Base-by-base conservation (phyloP, 2,113 vertebrate species). In the Mirounga angustirostris region DNA sequence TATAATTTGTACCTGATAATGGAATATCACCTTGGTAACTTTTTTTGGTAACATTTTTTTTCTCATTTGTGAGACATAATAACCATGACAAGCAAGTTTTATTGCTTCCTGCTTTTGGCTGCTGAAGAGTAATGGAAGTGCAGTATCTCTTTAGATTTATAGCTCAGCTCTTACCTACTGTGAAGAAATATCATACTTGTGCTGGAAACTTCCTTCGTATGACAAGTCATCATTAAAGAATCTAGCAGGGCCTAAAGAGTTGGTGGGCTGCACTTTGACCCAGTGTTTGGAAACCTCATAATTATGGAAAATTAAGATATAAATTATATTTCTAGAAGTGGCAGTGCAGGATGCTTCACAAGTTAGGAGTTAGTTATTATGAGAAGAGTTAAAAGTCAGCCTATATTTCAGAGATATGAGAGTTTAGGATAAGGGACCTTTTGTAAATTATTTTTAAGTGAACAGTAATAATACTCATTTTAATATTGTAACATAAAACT, bases 321-420 rank as follows among this genome's bases (percentile, higher is more conserved):
- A 78, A 92, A 89, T 89, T 91, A 13, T 54, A 78, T 96, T 95
- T 95, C n/a, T 73, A 89, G n/a, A 95, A 7, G 50, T 91, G 15
- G 82, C 26, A 78, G 21, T 16, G 81, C 19, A 79, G n/a, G 16
- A n/a, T 89, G 11, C 30, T 50, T 97, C 63, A 54, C 11, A 87
- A 83, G 7, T 83, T 87, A 78, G 24, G 59, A n/a, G 26, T 94
- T 78, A 84, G 19, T 89, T 92, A 61, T 81, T 92, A 26, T 40
- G 10, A 83, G 43, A 90, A 89, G 28, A 54, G 15, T 56, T 80
- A 67, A 81, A 78, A 73, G 21, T 86, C 13, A 96, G 30, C 19
- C 36, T 74, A 3, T 30, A 52, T 87, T 73, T 46, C 8, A 43
- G 22, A 22, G 15, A 88, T 69, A 46, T 59, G 30, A 89, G 82